Percentiles rank a stretch among this genome's conserved stretches.
phyloP scores from a whole-genome alignment of 2,888 invertebrate species.

The Actias luna region DNA sequence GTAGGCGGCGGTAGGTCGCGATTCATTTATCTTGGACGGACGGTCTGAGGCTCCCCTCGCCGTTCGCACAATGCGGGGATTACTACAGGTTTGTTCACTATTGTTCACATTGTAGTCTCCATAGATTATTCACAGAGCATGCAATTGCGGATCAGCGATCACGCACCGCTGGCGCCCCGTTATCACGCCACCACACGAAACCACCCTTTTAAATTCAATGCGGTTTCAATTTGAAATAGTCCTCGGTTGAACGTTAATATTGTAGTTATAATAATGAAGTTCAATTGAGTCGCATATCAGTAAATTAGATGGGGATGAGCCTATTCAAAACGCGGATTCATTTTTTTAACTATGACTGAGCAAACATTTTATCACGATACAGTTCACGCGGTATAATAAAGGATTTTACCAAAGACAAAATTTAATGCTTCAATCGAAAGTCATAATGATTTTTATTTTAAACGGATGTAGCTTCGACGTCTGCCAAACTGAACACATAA shows the following conservation, averaged over 20 bases:
- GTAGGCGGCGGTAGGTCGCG: constrained; percentile 42
- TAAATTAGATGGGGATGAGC: constrained; percentile 57
- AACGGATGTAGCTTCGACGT: constrained; percentile 47
- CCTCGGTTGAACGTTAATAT: constrained; percentile 68
- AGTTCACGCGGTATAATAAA: constrained; percentile 7
- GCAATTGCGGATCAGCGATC: constrained; percentile 53
- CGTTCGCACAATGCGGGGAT: constrained; percentile 60
- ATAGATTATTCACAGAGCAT: constrained; percentile 48
- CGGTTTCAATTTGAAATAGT: constrained; percentile 66
- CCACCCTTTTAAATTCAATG: constrained; percentile 63
- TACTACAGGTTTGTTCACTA: constrained; percentile 59
- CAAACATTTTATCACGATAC: constrained; percentile 13
- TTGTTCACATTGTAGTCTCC: constrained; percentile 56
- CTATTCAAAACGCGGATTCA: constrained; percentile 23
- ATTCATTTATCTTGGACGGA: constrained; percentile 27
- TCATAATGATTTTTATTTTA: constrained; percentile 42
- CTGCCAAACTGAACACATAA: constrained; percentile 59
- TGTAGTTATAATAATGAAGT: constrained; percentile 63
- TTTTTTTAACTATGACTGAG: constrained; percentile 19
- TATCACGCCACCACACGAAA: constrained; percentile 64
- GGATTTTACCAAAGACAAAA: constrained; percentile 9
- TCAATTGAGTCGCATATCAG: constrained; percentile 60
- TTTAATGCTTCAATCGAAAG: constrained; percentile 14
- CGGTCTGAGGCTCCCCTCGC: constrained; percentile 26
- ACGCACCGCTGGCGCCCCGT: constrained; percentile 58